These are phyloP conservation scores for Dynastes grantii DNA, from an alignment of 2,888 invertebrate species.

Conservation along the genomic window DNA sequence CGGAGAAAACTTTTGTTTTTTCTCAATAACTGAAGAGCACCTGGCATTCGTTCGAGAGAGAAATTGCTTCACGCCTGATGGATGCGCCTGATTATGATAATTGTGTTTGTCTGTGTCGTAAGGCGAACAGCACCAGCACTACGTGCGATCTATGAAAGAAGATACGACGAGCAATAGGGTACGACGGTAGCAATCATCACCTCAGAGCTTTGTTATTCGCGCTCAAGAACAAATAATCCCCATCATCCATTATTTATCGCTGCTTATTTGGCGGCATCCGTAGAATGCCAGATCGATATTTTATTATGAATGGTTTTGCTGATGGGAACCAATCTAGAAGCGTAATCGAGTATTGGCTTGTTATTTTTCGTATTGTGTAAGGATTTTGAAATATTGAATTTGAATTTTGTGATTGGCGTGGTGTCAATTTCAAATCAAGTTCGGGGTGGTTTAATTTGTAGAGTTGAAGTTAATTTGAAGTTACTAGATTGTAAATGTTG, in stretches of 20 bases:
- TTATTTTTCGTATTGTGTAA: too few relatives aligned
- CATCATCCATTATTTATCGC: conserved; percentile 9
- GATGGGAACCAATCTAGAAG: too few relatives aligned
- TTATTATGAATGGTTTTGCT: too few relatives aligned
- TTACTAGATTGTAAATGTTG: too few relatives aligned
- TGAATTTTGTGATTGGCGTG: too few relatives aligned
- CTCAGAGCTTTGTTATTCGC: not conserved
- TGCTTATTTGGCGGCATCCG: too few relatives aligned
- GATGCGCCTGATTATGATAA: conserved; percentile 42
- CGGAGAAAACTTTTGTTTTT: conserved; percentile 14
- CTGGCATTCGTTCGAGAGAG: conserved; percentile 14
- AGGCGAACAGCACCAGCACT: not conserved
- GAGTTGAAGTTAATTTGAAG: too few relatives aligned
- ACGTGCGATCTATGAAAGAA: not conserved
- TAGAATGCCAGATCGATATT: too few relatives aligned
- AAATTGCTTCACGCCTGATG: conserved; percentile 39
- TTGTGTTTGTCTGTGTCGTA: conserved; percentile 27
- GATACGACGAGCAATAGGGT: not conserved
- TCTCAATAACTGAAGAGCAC: not conserved
- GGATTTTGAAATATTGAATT: too few relatives aligned
- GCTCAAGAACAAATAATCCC: not conserved
- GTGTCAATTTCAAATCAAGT: too few relatives aligned
- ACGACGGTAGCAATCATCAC: not conserved
- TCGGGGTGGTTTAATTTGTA: too few relatives aligned
- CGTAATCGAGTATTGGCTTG: too few relatives aligned